These are phyloP conservation scores for Cantharis nigra DNA, from an alignment of 2,888 invertebrate genomes.

Conservation along the genomic window DNA sequence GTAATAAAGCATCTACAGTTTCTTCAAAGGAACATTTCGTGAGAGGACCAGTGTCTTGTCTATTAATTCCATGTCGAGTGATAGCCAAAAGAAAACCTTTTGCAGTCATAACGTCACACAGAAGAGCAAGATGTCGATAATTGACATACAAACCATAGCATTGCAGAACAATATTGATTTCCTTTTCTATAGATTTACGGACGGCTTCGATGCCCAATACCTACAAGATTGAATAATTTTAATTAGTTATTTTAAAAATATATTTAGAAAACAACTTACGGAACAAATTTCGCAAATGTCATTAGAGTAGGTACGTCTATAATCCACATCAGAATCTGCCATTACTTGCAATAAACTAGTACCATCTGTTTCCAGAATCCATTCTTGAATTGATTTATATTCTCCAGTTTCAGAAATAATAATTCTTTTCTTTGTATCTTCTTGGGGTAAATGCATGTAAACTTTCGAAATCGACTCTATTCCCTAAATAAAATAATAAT, in stretches of 20 bases:
- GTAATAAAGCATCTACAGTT: conserved; percentile 97
- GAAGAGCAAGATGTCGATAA: conserved; percentile 96
- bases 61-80: conserved; percentile 99
- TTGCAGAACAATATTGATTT: conserved; percentile 99
- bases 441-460: conserved; percentile 99
- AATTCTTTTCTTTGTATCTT: conserved; percentile 97
- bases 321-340: conserved; percentile 96
- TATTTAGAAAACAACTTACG: conserved; percentile 47
- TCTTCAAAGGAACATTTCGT: conserved; percentile 99
- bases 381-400: conserved; percentile 97
- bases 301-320: conserved; percentile 95
- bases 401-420: conserved; percentile 97
- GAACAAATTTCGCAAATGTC: conserved; percentile 99
- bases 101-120: conserved; percentile 99
- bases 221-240: conserved; percentile 40
- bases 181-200: conserved; percentile 96
- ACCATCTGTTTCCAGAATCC: conserved; percentile 99
- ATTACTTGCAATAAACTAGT: conserved; percentile 97
- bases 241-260: background rate
- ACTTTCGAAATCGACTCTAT: conserved; percentile 97
- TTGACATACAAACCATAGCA: conserved; percentile 99
- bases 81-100: conserved; percentile 99
- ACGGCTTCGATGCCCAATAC: conserved; percentile 99
- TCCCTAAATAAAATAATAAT: conserved; percentile 53
- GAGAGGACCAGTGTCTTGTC: conserved; percentile 96